phyloP scores from a whole-genome alignment of 1,140 invertebrate species.

The Littorina saxatilis region DNA sequence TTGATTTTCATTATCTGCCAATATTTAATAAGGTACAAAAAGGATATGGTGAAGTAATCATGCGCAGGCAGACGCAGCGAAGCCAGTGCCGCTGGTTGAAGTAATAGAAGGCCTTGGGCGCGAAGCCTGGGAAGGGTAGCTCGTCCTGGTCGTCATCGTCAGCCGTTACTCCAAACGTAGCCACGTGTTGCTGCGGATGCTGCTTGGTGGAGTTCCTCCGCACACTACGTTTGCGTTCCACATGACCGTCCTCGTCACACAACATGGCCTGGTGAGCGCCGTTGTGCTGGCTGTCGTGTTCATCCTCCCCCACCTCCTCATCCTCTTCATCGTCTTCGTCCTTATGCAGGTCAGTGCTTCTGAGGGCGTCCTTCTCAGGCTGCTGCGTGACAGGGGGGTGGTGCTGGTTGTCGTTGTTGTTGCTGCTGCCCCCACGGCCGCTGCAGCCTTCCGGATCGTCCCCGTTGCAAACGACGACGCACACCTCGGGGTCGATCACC shows the following conservation, averaged over 20 bases:
- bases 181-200: not conserved
- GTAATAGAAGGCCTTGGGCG: constrained; percentile 84
- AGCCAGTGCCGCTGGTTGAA: constrained; percentile 90
- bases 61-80: constrained; percentile 92
- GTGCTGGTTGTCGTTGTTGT: not conserved
- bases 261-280: not conserved
- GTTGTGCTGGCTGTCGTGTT: not conserved
- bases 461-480: constrained; percentile 30
- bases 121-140: constrained; percentile 92
- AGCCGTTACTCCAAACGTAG: constrained; percentile 34
- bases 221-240: not conserved
- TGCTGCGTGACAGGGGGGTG: not conserved
- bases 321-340: not conserved
- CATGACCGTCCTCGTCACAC: not conserved
- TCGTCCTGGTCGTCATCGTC: constrained; percentile 74
- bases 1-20: too few species aligned
- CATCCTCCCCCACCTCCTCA: not conserved
- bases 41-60: constrained; percentile 99
- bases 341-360: too few species aligned
- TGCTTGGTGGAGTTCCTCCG: not conserved
- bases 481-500: not conserved
- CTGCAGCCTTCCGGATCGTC: not conserved
- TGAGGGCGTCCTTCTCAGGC: not conserved
- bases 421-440: not conserved
- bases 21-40: too few species aligned